Evolutionary conservation across 2,113 vertebrate species (phyloP), one percentile per base, ranked within the genome.

Genomic region (Muscicapa adusta): DNA sequence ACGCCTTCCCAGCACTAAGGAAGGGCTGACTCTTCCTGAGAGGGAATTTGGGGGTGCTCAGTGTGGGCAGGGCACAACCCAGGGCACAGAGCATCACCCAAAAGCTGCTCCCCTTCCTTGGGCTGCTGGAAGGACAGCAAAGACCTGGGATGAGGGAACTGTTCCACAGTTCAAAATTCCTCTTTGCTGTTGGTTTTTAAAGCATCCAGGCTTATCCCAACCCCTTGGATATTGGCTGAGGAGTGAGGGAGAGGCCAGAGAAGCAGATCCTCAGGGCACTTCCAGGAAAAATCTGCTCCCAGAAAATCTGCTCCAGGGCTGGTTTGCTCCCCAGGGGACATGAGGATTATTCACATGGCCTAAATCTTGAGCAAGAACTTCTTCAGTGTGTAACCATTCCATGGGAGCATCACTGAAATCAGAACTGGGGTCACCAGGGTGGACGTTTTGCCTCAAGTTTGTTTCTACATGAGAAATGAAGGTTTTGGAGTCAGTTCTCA

Each of bases 11-110:
- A 22, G 91, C 61, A 40, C 29, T 6, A 10, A 23, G 47, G 29
- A 58, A 58, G 36, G 34, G 50, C 28, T 2, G 4, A 5, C 1
- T 2, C 6, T 13, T 4, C 10, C 68, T 3, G 5, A 0, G 22
- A 26, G 67, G 25, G 60, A 6, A 8, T 77, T 14, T 8, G 45
- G 16, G 58, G 78, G 22, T 13, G 63, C 42, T 48, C 50, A 5
- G 57, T 1, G 7, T 1, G 48, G 48, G 20, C 42, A 58, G 78
- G 53, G 25, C 40, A 26, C 43, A 4, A 1, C 24, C 3, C 28
- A 8, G 54, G 18, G 65, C 68, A 38, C 53, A 4, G 31, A 29
- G 34, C 9, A 33, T 26, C 53, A 2, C 1, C 31, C 18, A 28
- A 0, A 18, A 13, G 23, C 18, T 23, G 26, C 43, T 71, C 29